A percentile compares a stretch with the other conserved stretches of the same genome.
phyloP scores from a whole-genome alignment of 2,888 invertebrate species.

The Macroteleia sp. region DNA sequence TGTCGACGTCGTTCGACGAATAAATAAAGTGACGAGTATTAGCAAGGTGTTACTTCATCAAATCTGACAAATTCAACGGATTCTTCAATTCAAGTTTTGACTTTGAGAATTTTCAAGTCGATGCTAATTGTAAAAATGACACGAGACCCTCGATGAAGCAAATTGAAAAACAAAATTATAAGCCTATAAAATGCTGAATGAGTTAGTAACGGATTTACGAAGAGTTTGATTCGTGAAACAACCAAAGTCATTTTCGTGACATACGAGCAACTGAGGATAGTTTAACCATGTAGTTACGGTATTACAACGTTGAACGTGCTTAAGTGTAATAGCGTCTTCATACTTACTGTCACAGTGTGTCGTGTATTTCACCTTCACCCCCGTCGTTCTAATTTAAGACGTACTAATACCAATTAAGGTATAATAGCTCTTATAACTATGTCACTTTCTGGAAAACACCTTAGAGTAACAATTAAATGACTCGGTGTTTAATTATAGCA shows the following conservation, averaged over 20 bases:
- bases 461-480: no score
- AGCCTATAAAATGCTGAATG: no score
- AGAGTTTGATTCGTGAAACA: no score
- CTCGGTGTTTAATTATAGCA: no score
- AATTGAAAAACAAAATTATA: neutral
- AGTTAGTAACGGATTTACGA: no score
- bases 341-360: slow-evolving; percentile 21
- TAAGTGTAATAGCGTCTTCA: slow-evolving; percentile 31
- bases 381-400: slow-evolving; percentile 18
- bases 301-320: slow-evolving; percentile 34
- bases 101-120: no score
- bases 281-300: slow-evolving; percentile 22
- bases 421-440: slow-evolving; percentile 6
- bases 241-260: slow-evolving; percentile 11
- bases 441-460: neutral
- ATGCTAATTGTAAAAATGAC: no score
- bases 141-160: no score
- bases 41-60: neutral
- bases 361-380: slow-evolving; percentile 21
- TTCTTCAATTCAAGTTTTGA: no score
- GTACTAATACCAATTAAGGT: slow-evolving; percentile 36
- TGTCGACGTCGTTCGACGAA: neutral
- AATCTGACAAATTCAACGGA: neutral
- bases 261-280: neutral
- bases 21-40: slow-evolving; percentile 4